Evolutionary conservation across 2,113 vertebrate species (phyloP).

Genomic region (Myiozetetes cayanensis): DNA sequence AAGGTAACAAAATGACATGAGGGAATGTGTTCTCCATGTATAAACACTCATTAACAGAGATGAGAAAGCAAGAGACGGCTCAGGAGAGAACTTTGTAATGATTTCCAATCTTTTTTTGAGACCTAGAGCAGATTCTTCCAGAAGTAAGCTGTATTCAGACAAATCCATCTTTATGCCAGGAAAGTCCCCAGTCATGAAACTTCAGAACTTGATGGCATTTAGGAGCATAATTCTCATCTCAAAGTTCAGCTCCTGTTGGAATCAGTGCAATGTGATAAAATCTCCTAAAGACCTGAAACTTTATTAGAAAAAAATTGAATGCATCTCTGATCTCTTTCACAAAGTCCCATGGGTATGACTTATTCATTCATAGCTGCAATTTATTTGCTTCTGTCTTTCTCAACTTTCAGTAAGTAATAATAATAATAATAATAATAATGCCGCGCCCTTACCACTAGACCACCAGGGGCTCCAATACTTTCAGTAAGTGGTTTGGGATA

Average conservation of each 20-base stretch:
- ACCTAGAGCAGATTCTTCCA: background rate
- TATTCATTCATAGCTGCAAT: background rate
- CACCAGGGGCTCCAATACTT: no score
- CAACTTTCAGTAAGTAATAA: background rate
- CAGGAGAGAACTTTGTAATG: constrained; percentile 14
- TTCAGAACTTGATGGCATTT: background rate
- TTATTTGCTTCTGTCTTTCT: background rate
- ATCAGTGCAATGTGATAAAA: background rate
- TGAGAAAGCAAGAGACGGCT: background rate
- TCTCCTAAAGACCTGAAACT: background rate
- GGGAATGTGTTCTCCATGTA: background rate
- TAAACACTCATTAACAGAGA: constrained; percentile 13
- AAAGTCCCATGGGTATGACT: background rate
- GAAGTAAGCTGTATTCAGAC: background rate
- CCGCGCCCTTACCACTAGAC: no score
- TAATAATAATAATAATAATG: no score
- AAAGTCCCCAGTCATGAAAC: background rate
- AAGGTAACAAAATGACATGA: background rate
- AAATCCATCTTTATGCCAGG: constrained; percentile 8
- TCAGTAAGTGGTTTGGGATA: background rate
- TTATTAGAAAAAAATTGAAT: background rate
- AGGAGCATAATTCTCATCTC: background rate
- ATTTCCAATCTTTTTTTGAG: background rate
- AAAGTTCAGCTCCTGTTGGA: background rate
- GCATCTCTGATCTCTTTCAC: background rate